phyloP scores from a whole-genome alignment of 2,888 invertebrate species.

The Marasmarcha lunaedactyla region DNA sequence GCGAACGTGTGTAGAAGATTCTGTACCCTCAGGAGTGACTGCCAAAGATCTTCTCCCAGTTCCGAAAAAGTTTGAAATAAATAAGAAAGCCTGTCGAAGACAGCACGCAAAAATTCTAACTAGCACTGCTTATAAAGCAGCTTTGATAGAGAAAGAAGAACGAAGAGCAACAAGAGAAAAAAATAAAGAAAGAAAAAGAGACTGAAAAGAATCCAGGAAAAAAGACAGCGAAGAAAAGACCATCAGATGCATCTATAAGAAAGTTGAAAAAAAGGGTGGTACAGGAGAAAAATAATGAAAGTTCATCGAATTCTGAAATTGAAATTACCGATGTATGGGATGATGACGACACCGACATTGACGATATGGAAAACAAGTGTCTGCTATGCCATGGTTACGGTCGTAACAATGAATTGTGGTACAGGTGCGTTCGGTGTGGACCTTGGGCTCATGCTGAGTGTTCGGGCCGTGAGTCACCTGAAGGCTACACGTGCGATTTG shows the following conservation, averaged over 20 bases:
- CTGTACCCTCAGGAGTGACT: no score
- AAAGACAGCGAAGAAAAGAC: neutral
- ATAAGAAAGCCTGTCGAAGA: neutral
- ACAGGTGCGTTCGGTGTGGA: conserved; percentile 6
- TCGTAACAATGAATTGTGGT: conserved; percentile 5
- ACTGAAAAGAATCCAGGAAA: neutral
- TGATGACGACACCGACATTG: neutral
- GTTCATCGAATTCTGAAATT: neutral
- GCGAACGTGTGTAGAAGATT: neutral
- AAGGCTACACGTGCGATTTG: conserved; percentile 3
- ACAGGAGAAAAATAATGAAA: neutral
- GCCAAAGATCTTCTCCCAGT: neutral
- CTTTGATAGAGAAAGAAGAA: neutral
- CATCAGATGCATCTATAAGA: neutral
- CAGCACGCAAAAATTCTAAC: neutral
- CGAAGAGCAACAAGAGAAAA: neutral
- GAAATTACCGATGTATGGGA: neutral
- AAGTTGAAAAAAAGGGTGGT: neutral
- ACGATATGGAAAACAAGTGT: conserved; percentile 1
- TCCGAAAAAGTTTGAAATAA: neutral
- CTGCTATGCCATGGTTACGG: conserved; percentile 1
- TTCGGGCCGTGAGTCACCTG: conserved; percentile 6
- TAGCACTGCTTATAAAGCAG: neutral
- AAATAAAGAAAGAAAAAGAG: neutral
- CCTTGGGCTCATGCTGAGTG: conserved; percentile 9